phyloP scores from a whole-genome alignment of 1,140 invertebrate genomes.

The Micrasema minimum region DNA sequence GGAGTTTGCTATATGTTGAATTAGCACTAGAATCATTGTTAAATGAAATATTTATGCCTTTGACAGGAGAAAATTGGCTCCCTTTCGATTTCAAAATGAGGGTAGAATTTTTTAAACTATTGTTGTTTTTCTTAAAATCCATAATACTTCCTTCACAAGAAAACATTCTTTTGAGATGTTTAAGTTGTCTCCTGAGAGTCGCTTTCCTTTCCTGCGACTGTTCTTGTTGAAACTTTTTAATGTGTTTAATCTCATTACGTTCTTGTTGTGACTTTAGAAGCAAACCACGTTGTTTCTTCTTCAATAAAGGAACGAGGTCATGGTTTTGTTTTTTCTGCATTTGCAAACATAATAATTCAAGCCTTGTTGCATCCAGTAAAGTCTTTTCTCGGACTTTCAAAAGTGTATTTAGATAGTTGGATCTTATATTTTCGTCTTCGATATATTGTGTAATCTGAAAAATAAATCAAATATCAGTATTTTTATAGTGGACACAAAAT shows the following conservation, averaged over 20 bases:
- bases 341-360: constrained; percentile 43
- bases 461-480: constrained; percentile 2
- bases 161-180: constrained; percentile 48
- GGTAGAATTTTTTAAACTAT: constrained; percentile 35
- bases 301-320: constrained; percentile 43
- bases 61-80: constrained; percentile 39
- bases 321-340: constrained; percentile 41
- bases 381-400: constrained; percentile 46
- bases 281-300: constrained; percentile 47
- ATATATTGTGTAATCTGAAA: constrained; percentile 49
- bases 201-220: constrained; percentile 44
- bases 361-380: constrained; percentile 42
- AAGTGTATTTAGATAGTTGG: constrained; percentile 41
- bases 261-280: constrained; percentile 49
- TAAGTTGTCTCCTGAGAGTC: constrained; percentile 40
- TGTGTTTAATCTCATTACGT: constrained; percentile 49
- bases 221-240: constrained; percentile 49
- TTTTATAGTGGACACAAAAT: neutral
- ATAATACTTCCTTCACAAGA: constrained; percentile 9
- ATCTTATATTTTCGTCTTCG: constrained; percentile 46
- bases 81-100: constrained; percentile 23
- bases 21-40: constrained; percentile 15
- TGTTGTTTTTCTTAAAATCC: constrained; percentile 31
- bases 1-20: constrained; percentile 17
- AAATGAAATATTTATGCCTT: constrained; percentile 40